phyloP scores from a whole-genome alignment of 2,797 vertebrate species.

The Bradypodion pumilum region DNA sequence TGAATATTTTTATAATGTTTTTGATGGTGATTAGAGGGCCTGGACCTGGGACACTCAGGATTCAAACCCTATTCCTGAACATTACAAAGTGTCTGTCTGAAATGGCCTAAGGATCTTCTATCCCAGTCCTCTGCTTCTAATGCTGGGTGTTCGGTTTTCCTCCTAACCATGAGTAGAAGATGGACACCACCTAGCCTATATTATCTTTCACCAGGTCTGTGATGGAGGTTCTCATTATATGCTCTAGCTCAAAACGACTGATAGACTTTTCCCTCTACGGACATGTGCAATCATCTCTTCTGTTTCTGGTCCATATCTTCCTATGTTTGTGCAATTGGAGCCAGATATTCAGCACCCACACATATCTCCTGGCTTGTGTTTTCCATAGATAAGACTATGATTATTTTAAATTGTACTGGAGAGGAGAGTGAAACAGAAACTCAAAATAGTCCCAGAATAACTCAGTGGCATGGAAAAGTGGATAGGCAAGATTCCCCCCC shows the following conservation, averaged over 20 bases:
- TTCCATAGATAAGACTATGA: too few relatives aligned
- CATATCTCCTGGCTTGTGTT: too few relatives aligned
- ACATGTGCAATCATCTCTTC: not conserved
- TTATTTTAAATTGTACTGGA: too few relatives aligned
- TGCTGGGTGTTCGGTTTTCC: not conserved
- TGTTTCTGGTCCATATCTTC: not conserved
- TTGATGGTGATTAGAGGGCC: not conserved
- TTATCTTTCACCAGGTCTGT: not conserved
- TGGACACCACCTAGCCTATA: too few relatives aligned
- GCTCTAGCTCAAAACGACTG: not conserved
- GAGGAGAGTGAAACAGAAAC: too few relatives aligned
- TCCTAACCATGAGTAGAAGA: too few relatives aligned
- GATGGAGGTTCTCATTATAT: not conserved
- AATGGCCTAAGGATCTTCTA: not conserved
- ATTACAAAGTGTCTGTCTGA: not conserved
- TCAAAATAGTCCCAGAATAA: too few relatives aligned
- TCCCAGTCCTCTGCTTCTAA: not conserved
- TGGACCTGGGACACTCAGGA: not conserved
- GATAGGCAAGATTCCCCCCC: too few relatives aligned
- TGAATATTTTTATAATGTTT: not conserved
- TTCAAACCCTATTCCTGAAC: too few relatives aligned
- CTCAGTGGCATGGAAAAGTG: too few relatives aligned
- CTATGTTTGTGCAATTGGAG: not conserved
- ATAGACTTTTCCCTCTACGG: not conserved
- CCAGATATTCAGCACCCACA: too few relatives aligned